Conservation (phyloP, 2,797 vertebrate genomes). For the Enoplosus armatus region DNA sequence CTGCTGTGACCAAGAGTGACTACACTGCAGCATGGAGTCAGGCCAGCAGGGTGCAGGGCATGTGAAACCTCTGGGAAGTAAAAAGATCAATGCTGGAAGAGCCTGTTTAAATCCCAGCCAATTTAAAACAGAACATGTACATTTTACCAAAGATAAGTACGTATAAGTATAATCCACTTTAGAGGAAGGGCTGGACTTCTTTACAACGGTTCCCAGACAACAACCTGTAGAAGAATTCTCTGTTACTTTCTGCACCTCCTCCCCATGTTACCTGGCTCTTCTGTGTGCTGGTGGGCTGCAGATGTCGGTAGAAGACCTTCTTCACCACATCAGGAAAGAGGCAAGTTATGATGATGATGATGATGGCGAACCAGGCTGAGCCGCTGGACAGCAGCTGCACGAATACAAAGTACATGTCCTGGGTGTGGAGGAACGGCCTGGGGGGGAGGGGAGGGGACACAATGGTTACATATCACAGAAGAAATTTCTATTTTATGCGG, state of each 20-base stretch:
- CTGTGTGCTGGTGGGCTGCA: conserved; percentile 95
- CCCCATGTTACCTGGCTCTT: conserved; percentile 92
- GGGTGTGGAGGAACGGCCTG: conserved; percentile 97
- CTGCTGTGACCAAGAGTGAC: conserved; percentile 6
- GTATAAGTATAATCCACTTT: conserved; percentile 17
- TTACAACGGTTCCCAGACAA: neutral
- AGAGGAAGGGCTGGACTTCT: neutral
- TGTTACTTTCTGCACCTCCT: neutral
- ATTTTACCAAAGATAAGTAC: neutral
- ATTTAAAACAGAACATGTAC: neutral
- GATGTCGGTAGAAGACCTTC: conserved; percentile 94
- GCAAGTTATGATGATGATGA: conserved; percentile 94
- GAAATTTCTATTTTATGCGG: neutral
- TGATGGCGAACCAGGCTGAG: conserved; percentile 97
- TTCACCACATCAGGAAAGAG: conserved; percentile 95
- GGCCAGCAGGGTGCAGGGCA: neutral
- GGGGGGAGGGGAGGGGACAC: conserved; percentile 15
- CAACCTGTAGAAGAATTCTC: neutral
- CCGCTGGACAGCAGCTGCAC: conserved; percentile 96
- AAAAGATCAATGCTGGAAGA: conserved; percentile 17
- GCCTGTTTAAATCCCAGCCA: neutral
- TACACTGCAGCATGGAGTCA: neutral
- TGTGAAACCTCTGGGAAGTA: conserved; percentile 2
- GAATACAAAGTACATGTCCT: conserved; percentile 99
- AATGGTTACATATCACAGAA: conserved; percentile 9